Evolutionary conservation across 2,797 vertebrate genomes (phyloP).

Genomic region (Micromesistius poutassou): DNA sequence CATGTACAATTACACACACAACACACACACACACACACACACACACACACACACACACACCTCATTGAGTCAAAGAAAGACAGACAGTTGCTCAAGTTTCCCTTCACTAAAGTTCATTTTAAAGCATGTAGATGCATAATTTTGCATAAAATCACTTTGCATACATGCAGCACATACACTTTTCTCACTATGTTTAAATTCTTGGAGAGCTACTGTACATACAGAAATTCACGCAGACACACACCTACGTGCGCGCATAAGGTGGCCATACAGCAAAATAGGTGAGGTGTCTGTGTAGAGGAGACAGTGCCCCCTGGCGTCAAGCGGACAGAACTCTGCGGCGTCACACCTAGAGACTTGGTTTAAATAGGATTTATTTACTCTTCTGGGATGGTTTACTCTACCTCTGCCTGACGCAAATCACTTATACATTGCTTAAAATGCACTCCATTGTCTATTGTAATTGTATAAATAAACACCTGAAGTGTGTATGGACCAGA

Average conservation of each 20-base stretch:
- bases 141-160: neutral
- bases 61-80: slow-evolving; percentile 5
- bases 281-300: slow-evolving; percentile 60
- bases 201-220: neutral
- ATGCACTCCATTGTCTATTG: slow-evolving; percentile 7
- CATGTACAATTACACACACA: neutral
- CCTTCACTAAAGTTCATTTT: neutral
- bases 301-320: slow-evolving; percentile 79
- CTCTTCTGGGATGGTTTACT: slow-evolving; percentile 50
- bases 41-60: slow-evolving; percentile 2
- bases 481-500: neutral
- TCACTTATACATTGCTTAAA: slow-evolving; percentile 5
- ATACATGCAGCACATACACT: neutral
- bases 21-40: neutral
- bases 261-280: slow-evolving; percentile 24
- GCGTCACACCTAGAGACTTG: slow-evolving; percentile 9
- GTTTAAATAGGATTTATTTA: slow-evolving; percentile 37
- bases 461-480: neutral
- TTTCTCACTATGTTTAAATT: neutral
- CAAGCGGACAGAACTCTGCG: slow-evolving; percentile 54
- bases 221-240: slow-evolving; percentile 2
- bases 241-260: slow-evolving; percentile 27
- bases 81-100: slow-evolving; percentile 5
- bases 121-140: neutral
- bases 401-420: slow-evolving; percentile 44